Evolutionary conservation across 2,888 invertebrate species (phyloP).

Genomic region (Agrotis exclamationis): DNA sequence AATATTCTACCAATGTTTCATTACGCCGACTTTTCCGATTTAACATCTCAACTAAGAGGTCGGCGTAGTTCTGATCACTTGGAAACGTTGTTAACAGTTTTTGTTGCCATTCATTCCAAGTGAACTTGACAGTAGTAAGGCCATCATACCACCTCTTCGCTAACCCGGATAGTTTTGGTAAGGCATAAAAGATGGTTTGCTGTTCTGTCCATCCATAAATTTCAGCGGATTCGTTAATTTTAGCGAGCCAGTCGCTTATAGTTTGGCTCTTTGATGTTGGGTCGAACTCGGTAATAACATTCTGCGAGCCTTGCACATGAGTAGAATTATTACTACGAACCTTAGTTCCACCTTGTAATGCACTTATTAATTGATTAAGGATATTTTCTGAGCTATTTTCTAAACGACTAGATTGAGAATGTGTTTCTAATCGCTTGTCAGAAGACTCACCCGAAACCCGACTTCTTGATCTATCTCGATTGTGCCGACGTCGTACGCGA

Average conservation of each 20-base stretch:
- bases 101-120: background rate
- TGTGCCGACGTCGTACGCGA: background rate
- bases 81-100: background rate
- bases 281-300: background rate
- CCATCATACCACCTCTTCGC: background rate
- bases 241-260: background rate
- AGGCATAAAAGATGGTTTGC: background rate
- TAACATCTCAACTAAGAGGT: no score
- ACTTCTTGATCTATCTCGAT: background rate
- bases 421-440: background rate
- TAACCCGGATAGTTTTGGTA: background rate
- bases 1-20: background rate
- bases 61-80: background rate
- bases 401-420: background rate
- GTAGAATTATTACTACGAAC: background rate
- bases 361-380: background rate
- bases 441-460: background rate
- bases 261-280: background rate
- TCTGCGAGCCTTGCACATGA: background rate
- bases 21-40: background rate
- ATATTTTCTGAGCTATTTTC: background rate
- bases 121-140: background rate
- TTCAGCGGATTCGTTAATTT: background rate
- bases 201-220: background rate
- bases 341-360: background rate